A percentile compares a stretch with the other conserved stretches of the same genome.
Evolutionary conservation across 1,140 invertebrate species (phyloP).

Genomic region (Mylabris phalerata): DNA sequence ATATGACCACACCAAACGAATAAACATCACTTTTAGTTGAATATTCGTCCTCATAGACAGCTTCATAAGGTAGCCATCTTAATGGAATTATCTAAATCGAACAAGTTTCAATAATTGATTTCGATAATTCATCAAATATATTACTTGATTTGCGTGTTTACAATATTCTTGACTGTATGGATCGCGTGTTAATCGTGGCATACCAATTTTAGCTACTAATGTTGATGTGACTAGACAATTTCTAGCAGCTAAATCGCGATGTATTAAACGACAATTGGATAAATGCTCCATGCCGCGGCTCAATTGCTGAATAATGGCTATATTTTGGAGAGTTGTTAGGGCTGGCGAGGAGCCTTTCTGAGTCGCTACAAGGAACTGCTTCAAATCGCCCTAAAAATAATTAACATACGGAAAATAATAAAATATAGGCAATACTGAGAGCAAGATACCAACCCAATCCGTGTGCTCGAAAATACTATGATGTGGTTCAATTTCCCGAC

Average conservation of each 20-base stretch:
- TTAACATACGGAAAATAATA: conserved; percentile 4
- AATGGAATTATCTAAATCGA: conserved; percentile 58
- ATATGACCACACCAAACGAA: conserved; percentile 81
- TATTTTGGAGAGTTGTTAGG: conserved; percentile 61
- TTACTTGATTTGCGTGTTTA: conserved; percentile 67
- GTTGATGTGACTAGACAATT: conserved; percentile 85
- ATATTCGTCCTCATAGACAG: conserved; percentile 83
- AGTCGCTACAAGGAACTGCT: conserved; percentile 86
- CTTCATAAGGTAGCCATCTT: conserved; percentile 84
- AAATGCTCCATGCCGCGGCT: conserved; percentile 80
- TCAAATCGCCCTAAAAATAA: conserved; percentile 73
- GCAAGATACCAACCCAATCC: conserved; percentile 67
- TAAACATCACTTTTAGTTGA: conserved; percentile 93
- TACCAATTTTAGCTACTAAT: conserved; percentile 75
- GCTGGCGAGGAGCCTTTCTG: conserved; percentile 48
- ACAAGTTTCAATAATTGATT: background rate
- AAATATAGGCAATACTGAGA: background rate
- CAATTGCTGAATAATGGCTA: conserved; percentile 69
- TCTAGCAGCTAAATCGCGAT: conserved; percentile 85
- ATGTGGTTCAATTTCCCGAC: conserved; percentile 76
- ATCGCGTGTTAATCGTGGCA: conserved; percentile 73
- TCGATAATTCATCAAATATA: conserved; percentile 26
- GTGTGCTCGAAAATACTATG: conserved; percentile 87
- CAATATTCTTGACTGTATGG: conserved; percentile 82
- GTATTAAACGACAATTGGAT: conserved; percentile 65